phyloP scores from a whole-genome alignment of 2,797 vertebrate species.

The Chelon auratus region DNA sequence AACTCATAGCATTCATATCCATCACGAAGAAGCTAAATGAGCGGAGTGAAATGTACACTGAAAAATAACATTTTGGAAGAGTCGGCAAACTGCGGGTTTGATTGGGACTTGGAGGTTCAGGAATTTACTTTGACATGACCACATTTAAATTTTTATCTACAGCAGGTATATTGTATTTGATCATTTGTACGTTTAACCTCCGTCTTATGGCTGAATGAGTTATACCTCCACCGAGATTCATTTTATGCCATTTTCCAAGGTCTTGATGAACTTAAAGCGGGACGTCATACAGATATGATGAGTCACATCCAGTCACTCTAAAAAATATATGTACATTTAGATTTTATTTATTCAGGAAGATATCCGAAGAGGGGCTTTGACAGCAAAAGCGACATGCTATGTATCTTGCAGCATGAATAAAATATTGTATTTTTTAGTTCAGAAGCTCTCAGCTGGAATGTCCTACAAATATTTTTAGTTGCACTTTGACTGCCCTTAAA shows the following conservation, averaged over 20 bases:
- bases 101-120: not conserved
- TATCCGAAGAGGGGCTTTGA: conserved; percentile 34
- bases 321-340: conserved; percentile 25
- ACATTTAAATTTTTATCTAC: conserved; percentile 13
- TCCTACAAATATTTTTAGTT: conserved; percentile 45
- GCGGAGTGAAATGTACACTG: conserved; percentile 38
- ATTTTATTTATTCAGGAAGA: conserved; percentile 64
- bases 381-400: conserved; percentile 40
- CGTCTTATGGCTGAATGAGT: conserved; percentile 45
- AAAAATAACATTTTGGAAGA: not conserved
- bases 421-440: conserved; percentile 50
- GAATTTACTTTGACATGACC: not conserved
- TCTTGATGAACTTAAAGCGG: conserved; percentile 15
- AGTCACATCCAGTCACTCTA: not conserved
- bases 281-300: not conserved
- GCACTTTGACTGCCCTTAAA: conserved; percentile 23
- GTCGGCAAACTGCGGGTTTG: not conserved
- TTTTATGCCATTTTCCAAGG: conserved; percentile 7
- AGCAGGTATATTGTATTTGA: conserved; percentile 15
- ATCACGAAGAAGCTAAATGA: conserved; percentile 61
- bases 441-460: conserved; percentile 34
- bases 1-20: conserved; percentile 46
- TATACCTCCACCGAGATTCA: conserved; percentile 2
- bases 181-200: conserved; percentile 22
- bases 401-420: conserved; percentile 60